phyloP scores from a whole-genome alignment of 2,113 vertebrate genomes.

The Eptesicus fuscus region DNA sequence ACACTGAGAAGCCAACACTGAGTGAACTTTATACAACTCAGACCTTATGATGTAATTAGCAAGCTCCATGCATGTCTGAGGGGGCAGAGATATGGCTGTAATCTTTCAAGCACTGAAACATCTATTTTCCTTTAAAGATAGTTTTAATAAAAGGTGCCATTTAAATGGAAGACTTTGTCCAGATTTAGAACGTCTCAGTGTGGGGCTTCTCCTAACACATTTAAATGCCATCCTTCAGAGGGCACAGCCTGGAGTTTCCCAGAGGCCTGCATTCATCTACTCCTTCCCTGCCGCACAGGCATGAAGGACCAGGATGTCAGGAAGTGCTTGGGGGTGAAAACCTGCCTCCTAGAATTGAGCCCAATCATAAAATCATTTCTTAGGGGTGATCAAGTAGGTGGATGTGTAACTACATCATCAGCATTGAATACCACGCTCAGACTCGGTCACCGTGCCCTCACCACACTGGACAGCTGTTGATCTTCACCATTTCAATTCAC shows the following conservation, averaged over 20 bases:
- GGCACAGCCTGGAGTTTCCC: neutral
- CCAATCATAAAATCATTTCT: neutral
- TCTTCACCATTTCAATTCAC: rapidly evolving
- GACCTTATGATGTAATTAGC: conserved; percentile 20
- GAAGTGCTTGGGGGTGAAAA: neutral
- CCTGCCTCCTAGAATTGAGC: neutral
- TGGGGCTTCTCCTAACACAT: neutral
- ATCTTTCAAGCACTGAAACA: neutral
- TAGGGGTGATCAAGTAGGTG: no score
- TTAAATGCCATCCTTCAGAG: neutral
- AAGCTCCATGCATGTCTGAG: neutral
- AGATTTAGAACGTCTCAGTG: neutral
- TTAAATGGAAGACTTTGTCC: neutral
- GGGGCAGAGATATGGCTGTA: neutral
- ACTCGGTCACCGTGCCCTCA: rapidly evolving
- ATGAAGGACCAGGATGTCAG: neutral
- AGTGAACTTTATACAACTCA: neutral
- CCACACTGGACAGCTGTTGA: rapidly evolving
- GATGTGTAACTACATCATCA: rapidly evolving
- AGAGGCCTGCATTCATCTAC: neutral
- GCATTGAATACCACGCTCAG: rapidly evolving
- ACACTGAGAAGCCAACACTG: neutral
- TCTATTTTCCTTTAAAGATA: neutral
- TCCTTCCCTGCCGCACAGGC: no score
- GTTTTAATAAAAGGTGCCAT: neutral